phyloP scores from a whole-genome alignment of 2,797 vertebrate species.

The Myotis daubentonii region DNA sequence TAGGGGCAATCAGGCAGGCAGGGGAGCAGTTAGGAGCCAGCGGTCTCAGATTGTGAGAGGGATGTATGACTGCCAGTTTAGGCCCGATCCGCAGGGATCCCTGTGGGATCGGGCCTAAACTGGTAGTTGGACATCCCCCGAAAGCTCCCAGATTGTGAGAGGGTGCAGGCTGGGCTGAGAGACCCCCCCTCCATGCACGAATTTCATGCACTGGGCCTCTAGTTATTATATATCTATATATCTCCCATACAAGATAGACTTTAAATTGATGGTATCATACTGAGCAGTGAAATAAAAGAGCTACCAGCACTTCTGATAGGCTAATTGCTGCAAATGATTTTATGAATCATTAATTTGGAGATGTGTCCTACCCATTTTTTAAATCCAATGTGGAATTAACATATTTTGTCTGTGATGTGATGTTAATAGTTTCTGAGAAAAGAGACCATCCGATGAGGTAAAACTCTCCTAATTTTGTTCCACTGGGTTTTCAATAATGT shows the following conservation, averaged over 20 bases:
- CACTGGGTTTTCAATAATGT: constrained; percentile 62
- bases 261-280: constrained; percentile 82
- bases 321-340: constrained; percentile 85
- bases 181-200: too few relatives aligned
- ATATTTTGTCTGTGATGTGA: constrained; percentile 74
- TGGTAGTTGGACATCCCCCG: too few relatives aligned
- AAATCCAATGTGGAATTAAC: constrained; percentile 80
- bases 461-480: constrained; percentile 53
- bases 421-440: constrained; percentile 76
- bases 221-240: neutral
- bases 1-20: too few relatives aligned
- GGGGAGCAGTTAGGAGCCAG: too few relatives aligned
- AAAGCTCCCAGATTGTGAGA: too few relatives aligned
- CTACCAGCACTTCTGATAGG: constrained; percentile 79
- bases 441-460: neutral
- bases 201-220: too few relatives aligned
- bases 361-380: constrained; percentile 80
- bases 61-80: too few relatives aligned
- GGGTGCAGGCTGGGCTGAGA: too few relatives aligned
- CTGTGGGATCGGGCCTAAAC: too few relatives aligned
- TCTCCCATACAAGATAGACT: constrained; percentile 74
- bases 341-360: constrained; percentile 86
- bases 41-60: too few relatives aligned
- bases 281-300: constrained; percentile 81
- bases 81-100: too few relatives aligned